Percentiles rank a stretch among this genome's conserved stretches.
Conservation (phyloP, 2,113 vertebrate species). For the Chascanopsetta lugubris region DNA sequence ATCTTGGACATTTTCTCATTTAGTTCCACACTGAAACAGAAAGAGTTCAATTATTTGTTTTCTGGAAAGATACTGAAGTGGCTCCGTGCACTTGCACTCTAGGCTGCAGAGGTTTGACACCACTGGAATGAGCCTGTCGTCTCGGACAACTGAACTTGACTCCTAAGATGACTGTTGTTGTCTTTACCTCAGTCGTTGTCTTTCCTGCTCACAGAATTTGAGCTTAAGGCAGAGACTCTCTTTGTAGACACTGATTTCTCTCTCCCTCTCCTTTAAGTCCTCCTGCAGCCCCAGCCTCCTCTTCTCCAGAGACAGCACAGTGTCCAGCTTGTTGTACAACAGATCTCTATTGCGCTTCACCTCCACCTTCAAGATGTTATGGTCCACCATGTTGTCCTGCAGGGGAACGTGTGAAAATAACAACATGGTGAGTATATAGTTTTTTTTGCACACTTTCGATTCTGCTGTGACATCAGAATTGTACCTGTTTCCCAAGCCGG, state of each 20-base stretch:
- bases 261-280: constrained; percentile 85
- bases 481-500: constrained; percentile 85
- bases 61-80: no score
- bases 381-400: constrained; percentile 90
- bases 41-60: no score
- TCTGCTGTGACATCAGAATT: not conserved
- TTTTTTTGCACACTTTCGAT: no score
- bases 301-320: constrained; percentile 88
- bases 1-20: constrained; percentile 88
- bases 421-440: no score
- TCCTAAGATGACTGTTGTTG: not conserved
- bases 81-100: no score
- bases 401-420: not conserved
- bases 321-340: constrained; percentile 84
- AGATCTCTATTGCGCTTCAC: constrained; percentile 83
- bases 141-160: no score
- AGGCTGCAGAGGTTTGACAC: no score
- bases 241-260: constrained; percentile 86
- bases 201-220: constrained; percentile 86
- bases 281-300: constrained; percentile 82
- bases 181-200: constrained; percentile 86
- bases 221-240: constrained; percentile 86
- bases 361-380: constrained; percentile 88
- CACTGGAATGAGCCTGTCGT: no score
- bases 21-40: constrained; percentile 82